phyloP scores from a whole-genome alignment of 2,113 vertebrate species.

The Otocyon megalotis region DNA sequence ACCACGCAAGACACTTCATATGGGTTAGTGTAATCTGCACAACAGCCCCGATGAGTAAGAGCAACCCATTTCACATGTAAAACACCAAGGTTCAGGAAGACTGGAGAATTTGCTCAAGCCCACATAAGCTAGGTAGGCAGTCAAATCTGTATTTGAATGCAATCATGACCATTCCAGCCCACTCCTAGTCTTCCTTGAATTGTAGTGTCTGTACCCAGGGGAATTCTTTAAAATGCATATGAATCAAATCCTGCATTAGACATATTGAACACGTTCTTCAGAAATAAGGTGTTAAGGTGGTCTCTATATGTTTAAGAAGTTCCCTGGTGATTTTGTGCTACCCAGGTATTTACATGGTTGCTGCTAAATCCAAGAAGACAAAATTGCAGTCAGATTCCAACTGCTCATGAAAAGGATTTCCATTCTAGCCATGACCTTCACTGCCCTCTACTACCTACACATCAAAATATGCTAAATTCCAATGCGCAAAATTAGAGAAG shows the following conservation, averaged over 20 bases:
- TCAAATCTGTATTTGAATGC: neutral
- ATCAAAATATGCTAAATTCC: conserved; percentile 41
- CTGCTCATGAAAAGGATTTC: neutral
- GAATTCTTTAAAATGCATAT: neutral
- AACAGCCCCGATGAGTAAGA: neutral
- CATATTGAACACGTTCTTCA: neutral
- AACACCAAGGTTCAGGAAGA: neutral
- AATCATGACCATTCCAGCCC: neutral
- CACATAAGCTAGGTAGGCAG: neutral
- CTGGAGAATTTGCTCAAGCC: neutral
- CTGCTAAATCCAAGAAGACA: neutral
- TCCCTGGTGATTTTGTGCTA: neutral
- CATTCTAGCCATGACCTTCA: neutral
- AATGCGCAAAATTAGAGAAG: neutral
- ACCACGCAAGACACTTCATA: neutral
- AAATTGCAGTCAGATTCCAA: neutral
- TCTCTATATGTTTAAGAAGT: neutral
- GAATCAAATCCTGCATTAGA: neutral
- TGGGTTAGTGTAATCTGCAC: neutral
- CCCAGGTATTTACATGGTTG: neutral
- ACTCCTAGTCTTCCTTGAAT: neutral
- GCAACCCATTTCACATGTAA: neutral
- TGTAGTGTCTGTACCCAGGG: neutral
- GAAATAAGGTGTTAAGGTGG: neutral
- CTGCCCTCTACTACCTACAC: neutral